Evolutionary conservation across 2,888 invertebrate species (phyloP).

Genomic region (Ephialtes manifestator): DNA sequence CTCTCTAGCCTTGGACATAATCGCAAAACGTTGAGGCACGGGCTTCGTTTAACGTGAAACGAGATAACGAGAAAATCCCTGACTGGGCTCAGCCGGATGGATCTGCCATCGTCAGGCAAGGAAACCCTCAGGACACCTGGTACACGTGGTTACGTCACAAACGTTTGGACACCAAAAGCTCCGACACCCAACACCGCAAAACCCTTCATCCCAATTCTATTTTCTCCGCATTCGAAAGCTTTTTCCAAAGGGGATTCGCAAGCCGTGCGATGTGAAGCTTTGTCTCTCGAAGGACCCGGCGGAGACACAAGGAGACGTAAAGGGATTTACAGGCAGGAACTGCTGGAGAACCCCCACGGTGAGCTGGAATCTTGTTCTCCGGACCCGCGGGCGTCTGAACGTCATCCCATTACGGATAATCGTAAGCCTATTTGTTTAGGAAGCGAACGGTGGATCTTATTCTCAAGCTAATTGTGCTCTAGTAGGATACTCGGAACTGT

Average conservation of each 20-base stretch:
- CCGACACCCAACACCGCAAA: slow-evolving; percentile 30
- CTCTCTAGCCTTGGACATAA: slow-evolving; percentile 15
- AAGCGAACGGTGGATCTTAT: slow-evolving; percentile 68
- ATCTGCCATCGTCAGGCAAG: slow-evolving; percentile 8
- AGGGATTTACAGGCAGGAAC: slow-evolving; percentile 76
- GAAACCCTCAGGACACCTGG: slow-evolving; percentile 48
- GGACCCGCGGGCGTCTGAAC: slow-evolving; percentile 64
- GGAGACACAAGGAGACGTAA: slow-evolving; percentile 70
- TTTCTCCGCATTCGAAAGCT: slow-evolving; percentile 43
- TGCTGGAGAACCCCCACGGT: slow-evolving; percentile 52
- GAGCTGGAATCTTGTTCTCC: slow-evolving; percentile 53
- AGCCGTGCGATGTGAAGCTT: slow-evolving; percentile 62
- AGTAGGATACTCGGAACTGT: slow-evolving; percentile 27
- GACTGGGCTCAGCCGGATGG: slow-evolving; percentile 26
- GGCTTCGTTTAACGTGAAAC: slow-evolving; percentile 16
- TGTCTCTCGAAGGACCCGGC: slow-evolving; percentile 67
- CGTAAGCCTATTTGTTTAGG: slow-evolving; percentile 83
- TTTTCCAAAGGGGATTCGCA: slow-evolving; percentile 54
- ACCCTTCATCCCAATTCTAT: slow-evolving; percentile 47
- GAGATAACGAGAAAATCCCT: slow-evolving; percentile 38
- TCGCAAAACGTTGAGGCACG: slow-evolving; percentile 20
- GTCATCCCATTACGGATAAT: slow-evolving; percentile 82
- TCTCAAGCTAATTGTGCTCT: slow-evolving; percentile 64
- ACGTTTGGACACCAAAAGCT: not conserved
- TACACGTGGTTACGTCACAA: not conserved